Base-by-base conservation (phyloP, 2,113 vertebrate species). In the Toxotes chatareus region DNA sequence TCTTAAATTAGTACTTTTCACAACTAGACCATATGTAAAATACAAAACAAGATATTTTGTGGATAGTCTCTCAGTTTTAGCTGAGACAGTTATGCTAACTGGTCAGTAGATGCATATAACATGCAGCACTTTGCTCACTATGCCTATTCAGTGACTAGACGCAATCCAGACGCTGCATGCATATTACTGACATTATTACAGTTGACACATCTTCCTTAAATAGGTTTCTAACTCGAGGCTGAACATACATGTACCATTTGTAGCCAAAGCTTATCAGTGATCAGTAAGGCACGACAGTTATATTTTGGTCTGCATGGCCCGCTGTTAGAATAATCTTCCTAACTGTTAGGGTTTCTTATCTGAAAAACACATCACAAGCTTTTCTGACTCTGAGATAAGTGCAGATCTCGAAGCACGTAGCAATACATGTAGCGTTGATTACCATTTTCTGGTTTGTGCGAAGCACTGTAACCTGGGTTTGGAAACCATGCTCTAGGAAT, bases 331-430 rank as follows among this genome's bases (percentile, higher is more conserved):
- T 82, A 23, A 67, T 34, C 55, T 47, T 5, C 21, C 44, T 27
- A 27, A 17, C n/a, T 47, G n/a, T 17, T 53, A 16, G 11, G 34
- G 19, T 47, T 46, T 61, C 47, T 60, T 64, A 69, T 69, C 68
- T 69, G 5, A 44, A 56, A 47, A 73, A 47, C 36, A 42, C 46
- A 85, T 66, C 13, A 2, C 53, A 62, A 46, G 55, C 56, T 73
- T n/a, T 40, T 47, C 8, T 21, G 5, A 51, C 44, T 49, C 21
- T 49, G 10, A 57, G 49, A 59, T 49, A 23, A 74, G 23, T 21
- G 5, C 21, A 34, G 14, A 42, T 64, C 46, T 44, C 8, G 1
- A 27, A 44, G 51, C 66, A 31, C 65, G 10, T 11, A 62, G 32
- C 9, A 49, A 34, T 32, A 17, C 40, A 46, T 27, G 23, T 56